Percentiles rank a stretch among this genome's conserved stretches.
Conservation (phyloP, 2,113 vertebrate species). For the Brachyistius frenatus region DNA sequence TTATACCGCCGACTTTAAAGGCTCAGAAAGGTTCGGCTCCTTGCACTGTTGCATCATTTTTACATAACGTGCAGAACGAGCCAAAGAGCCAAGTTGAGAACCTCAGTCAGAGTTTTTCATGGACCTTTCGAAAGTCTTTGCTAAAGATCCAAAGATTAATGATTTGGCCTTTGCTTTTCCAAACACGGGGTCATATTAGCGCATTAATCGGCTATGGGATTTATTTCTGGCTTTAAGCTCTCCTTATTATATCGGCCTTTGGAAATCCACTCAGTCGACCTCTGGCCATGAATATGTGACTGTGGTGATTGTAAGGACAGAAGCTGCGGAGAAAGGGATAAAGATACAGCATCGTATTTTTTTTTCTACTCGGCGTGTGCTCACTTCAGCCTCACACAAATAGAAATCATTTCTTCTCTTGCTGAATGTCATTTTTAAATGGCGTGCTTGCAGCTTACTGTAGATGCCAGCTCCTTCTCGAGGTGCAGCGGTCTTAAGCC, state of each 20-base stretch:
- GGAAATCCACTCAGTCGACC: too few species aligned
- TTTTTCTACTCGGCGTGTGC: neutral
- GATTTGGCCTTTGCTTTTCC: conserved; percentile 8
- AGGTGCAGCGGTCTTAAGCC: neutral
- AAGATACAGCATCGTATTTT: too few species aligned
- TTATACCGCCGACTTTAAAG: conserved; percentile 28
- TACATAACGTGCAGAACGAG: conserved; percentile 5
- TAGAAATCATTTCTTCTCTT: neutral
- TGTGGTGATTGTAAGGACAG: neutral
- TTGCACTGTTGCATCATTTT: conserved; percentile 24
- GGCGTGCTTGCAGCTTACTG: neutral
- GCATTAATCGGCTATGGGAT: too few species aligned
- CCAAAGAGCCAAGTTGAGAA: conserved; percentile 21
- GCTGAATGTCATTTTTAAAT: neutral
- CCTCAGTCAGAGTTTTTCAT: conserved; percentile 18
- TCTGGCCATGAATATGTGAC: too few species aligned
- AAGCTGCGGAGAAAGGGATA: neutral
- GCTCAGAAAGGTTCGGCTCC: neutral
- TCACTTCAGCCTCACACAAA: neutral
- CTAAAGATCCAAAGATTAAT: conserved; percentile 14
- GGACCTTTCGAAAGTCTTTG: conserved; percentile 1
- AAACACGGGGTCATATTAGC: neutral
- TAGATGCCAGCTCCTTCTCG: conserved; percentile 1
- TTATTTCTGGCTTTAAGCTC: too few species aligned
- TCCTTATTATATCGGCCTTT: too few species aligned